phyloP scores from a whole-genome alignment of 2,797 vertebrate genomes.

The Okamejei kenojei region DNA sequence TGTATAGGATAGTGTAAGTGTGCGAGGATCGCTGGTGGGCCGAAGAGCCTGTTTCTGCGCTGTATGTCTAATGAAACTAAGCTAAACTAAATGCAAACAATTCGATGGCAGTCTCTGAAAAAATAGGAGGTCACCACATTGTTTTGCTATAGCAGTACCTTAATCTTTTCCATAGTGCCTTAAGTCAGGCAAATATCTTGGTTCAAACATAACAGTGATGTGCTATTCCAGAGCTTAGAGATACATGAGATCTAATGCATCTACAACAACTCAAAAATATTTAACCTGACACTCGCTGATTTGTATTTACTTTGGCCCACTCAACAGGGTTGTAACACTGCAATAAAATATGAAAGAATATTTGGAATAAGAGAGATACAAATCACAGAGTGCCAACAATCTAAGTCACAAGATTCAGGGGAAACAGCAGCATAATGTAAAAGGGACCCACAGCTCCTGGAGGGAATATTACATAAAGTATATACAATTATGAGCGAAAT shows the following conservation, averaged over 20 bases:
- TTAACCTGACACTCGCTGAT: neutral
- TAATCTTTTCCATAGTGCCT: neutral
- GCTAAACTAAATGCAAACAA: too few relatives aligned
- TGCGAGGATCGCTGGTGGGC: too few relatives aligned
- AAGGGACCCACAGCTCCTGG: too few relatives aligned
- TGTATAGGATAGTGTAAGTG: too few relatives aligned
- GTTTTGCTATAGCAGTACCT: too few relatives aligned
- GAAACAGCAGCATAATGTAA: too few relatives aligned
- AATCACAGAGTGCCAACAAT: neutral
- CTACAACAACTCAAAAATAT: neutral
- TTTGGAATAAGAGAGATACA: neutral
- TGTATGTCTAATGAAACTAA: too few relatives aligned
- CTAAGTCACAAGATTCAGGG: neutral
- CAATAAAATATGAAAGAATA: neutral
- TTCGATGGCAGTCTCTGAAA: too few relatives aligned
- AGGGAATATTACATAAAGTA: neutral
- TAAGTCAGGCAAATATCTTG: neutral
- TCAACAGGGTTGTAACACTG: too few relatives aligned
- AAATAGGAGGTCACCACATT: too few relatives aligned
- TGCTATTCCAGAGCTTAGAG: neutral
- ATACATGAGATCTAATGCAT: neutral
- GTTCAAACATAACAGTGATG: neutral
- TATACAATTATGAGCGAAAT: too few relatives aligned
- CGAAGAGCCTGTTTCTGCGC: too few relatives aligned
- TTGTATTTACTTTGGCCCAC: neutral